Evolutionary conservation across 2,888 invertebrate genomes (phyloP).

Genomic region (Pandemis heparana): DNA sequence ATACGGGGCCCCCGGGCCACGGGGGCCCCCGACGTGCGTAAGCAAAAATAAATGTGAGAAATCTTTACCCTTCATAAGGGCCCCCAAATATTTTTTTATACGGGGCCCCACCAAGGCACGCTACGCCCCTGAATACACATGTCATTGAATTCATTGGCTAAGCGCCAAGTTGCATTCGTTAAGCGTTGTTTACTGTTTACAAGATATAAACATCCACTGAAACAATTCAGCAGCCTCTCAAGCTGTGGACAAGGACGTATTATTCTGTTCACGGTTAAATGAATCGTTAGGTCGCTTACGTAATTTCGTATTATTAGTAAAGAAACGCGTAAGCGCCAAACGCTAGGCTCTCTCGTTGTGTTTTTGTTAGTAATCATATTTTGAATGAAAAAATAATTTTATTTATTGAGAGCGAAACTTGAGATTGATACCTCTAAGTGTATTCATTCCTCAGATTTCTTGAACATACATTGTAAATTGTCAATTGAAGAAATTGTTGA

Average conservation of each 20-base stretch:
- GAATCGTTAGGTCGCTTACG: not conserved
- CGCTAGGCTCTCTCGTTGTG: not conserved
- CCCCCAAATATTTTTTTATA: too few species aligned
- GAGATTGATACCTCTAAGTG: not conserved
- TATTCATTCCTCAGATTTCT: not conserved
- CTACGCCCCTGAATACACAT: too few species aligned
- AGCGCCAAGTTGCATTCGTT: not conserved
- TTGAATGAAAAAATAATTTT: not conserved
- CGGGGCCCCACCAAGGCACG: too few species aligned
- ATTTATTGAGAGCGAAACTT: not conserved
- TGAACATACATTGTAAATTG: not conserved
- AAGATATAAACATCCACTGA: not conserved
- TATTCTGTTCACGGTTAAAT: not conserved
- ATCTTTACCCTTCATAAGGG: too few species aligned
- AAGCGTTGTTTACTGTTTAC: constrained; percentile 17
- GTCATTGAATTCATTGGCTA: constrained; percentile 1
- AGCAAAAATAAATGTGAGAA: too few species aligned
- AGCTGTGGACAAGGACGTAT: not conserved
- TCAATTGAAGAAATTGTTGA: not conserved
- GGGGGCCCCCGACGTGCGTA: too few species aligned
- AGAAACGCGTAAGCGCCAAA: not conserved
- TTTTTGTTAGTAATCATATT: not conserved
- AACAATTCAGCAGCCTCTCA: not conserved
- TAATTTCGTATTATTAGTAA: not conserved
- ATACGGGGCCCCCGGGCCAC: too few species aligned